Evolutionary conservation across 1,140 invertebrate species (phyloP), one percentile per base, ranked within the genome.

Genomic region (Gonatopus flavifemur): DNA sequence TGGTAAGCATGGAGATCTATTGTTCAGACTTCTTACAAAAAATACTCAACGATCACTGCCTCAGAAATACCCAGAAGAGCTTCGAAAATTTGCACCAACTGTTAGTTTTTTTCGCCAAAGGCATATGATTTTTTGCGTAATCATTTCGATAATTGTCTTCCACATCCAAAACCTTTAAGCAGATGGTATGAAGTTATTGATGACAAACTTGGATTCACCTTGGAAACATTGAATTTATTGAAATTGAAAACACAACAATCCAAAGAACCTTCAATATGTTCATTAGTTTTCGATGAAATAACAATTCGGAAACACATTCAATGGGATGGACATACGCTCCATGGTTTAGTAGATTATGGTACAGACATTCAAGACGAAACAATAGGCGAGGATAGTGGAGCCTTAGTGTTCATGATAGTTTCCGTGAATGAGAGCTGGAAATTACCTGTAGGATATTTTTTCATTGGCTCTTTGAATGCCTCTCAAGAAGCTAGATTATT

Each of bases 381-480:
- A 20, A 16, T 45, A 12, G 47, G 44, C 2, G 12, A 41, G 30
- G 68, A 66, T 3, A 66, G 52, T 54, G 48, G 64, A 22, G 63
- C 46, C 15, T 35, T 60, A 10, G 65, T 68, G 39, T 53, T 69
- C n/a, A 53, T 64, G 57, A 21, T 57, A 15, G 54, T 59, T 31
- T 41, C 32, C 12, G 10, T 68, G n/a, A 68, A 70, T 49, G 24
- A 20, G 8, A 15, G 18, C 21, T 69, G 55, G 55, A 65, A 68
- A 49, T 41, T 69, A 45, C 66, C 69, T 15, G 30, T 69, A 8
- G 59, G 58, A 5, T 67, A 68, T 57, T 62, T 68, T 56, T 55
- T 66, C 15, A 44, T 54, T n/a, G 28, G 55, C 38, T 44, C 49
- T 8, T 15, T 68, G 9, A 42, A 19, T 46, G 55, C 33, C 18